Percentiles rank a stretch among this genome's conserved stretches.
phyloP scores from a whole-genome alignment of 2,797 vertebrate genomes.

The Spinibarbus caldwelli region DNA sequence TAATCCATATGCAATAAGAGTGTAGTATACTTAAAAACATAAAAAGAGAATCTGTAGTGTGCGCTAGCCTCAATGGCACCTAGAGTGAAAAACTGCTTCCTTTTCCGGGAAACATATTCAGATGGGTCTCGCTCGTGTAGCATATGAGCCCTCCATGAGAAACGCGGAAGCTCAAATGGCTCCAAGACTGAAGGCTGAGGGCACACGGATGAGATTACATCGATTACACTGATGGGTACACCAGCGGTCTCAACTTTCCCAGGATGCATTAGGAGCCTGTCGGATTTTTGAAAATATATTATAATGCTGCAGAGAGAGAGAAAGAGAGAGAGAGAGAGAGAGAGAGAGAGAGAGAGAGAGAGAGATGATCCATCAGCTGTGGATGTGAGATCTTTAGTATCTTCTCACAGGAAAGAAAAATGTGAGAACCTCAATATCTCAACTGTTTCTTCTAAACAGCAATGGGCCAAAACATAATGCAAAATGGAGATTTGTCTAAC shows the following conservation, averaged over 20 bases:
- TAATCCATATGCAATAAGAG: not conserved
- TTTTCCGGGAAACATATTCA: not conserved
- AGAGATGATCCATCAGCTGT: not conserved
- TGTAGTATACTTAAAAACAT: not conserved
- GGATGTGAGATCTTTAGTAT: no score
- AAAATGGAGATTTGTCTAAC: not conserved
- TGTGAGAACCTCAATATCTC: not conserved
- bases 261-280: constrained; percentile 20
- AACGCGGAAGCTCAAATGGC: not conserved
- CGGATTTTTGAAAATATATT: constrained; percentile 35
- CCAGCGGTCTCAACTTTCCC: constrained; percentile 30
- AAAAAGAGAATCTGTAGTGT: not conserved
- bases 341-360: not conserved
- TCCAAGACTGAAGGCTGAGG: constrained; percentile 27
- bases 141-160: constrained; percentile 1
- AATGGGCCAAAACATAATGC: no score
- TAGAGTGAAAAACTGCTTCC: not conserved
- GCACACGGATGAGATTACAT: constrained; percentile 39
- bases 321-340: not conserved
- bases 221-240: constrained; percentile 26
- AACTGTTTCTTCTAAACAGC: not conserved
- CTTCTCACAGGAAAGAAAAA: no score
- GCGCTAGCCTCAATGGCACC: not conserved
- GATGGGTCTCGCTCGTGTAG: not conserved
- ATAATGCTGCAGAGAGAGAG: not conserved